Base-by-base conservation (phyloP, 2,888 invertebrate species). In the Philopedon plagiatum region DNA sequence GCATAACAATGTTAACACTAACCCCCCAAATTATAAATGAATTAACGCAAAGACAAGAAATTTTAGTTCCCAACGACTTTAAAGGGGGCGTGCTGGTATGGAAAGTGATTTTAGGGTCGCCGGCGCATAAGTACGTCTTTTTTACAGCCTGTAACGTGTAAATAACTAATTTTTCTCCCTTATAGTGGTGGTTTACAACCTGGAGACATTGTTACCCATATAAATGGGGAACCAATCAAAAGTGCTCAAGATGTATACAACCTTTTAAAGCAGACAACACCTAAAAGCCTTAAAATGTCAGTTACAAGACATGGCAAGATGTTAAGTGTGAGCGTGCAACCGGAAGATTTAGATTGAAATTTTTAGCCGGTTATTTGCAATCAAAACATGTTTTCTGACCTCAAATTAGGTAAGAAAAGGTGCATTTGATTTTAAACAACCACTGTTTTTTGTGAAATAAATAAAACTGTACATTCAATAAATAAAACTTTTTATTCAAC, bases 91-190 rank as follows among this genome's bases (percentile, higher is more conserved):
- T 98, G 39, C 86, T 97, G 0, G 92, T 98, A 0, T 96, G 94
- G 93, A 94, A 93, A 86, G 93, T 98, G 0, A 92, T 94, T 23
- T 86, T 92, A 3, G 95, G 94, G 21, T 96, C 97, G 0, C 97
- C 97, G 0, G 97, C 97, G 1, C 89, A 94, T 82, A 86, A 86
- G 96, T 96, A 86, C 88, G 74, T 71, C 21, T 15, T 15, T 19
- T 7, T 34, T 34, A 34, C 34, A 34, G n/a, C n/a, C n/a, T n/a
- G n/a, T n/a, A n/a, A n/a, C n/a, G n/a, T n/a, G n/a, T n/a, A n/a
- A n/a, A n/a, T n/a, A n/a, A n/a, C 41, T 32, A 11, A 44, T 21
- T 3, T 41, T 11, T 34, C 41, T 39, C n/a, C 60, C 21, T 87
- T 87, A 21, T 86, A 97, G 96, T 62, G 93, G 93, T 51, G 97